These are phyloP conservation scores for Drosophila pruinosa DNA, from an alignment of 1,140 invertebrate species.

Conservation along the genomic window DNA sequence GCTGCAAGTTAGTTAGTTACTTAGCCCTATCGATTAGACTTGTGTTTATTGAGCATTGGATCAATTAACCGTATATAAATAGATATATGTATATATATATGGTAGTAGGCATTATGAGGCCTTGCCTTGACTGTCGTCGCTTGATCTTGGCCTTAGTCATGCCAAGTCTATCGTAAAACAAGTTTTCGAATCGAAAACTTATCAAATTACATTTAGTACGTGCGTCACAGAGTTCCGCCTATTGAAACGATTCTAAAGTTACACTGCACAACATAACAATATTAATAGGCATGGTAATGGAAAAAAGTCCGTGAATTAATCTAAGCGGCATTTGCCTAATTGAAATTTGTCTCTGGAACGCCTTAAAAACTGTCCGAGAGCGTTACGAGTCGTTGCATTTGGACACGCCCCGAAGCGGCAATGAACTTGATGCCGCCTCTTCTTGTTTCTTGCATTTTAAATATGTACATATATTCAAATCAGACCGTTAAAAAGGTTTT, in stretches of 20 bases:
- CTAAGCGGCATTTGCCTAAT: slow-evolving; percentile 33
- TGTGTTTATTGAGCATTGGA: slow-evolving; percentile 12
- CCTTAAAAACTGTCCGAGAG: slow-evolving; percentile 16
- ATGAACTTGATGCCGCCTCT: slow-evolving; percentile 45
- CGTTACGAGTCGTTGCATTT: slow-evolving; percentile 36
- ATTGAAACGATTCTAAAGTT: slow-evolving; percentile 41
- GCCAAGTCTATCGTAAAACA: slow-evolving; percentile 54
- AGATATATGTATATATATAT: neutral
- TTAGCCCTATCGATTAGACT: slow-evolving; percentile 10
- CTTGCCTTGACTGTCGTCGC: slow-evolving; percentile 43
- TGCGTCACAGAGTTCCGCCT: slow-evolving; percentile 64
- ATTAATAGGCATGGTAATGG: slow-evolving; percentile 5
- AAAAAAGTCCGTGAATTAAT: slow-evolving; percentile 11
- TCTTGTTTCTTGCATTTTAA: neutral
- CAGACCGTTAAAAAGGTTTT: slow-evolving; percentile 37
- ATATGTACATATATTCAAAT: slow-evolving; percentile 69
- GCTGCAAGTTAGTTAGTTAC: neutral
- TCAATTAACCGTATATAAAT: slow-evolving; percentile 14
- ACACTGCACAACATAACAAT: slow-evolving; percentile 9
- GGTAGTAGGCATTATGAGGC: neutral
- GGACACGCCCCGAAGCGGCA: slow-evolving; percentile 46
- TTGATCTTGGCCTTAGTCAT: slow-evolving; percentile 52
- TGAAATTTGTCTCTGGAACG: slow-evolving; percentile 38
- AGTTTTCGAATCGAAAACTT: slow-evolving; percentile 49
- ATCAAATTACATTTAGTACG: slow-evolving; percentile 49